These are phyloP conservation scores for Polypterus senegalus DNA, from an alignment of 2,113 vertebrate genomes.

Conservation along the genomic window DNA sequence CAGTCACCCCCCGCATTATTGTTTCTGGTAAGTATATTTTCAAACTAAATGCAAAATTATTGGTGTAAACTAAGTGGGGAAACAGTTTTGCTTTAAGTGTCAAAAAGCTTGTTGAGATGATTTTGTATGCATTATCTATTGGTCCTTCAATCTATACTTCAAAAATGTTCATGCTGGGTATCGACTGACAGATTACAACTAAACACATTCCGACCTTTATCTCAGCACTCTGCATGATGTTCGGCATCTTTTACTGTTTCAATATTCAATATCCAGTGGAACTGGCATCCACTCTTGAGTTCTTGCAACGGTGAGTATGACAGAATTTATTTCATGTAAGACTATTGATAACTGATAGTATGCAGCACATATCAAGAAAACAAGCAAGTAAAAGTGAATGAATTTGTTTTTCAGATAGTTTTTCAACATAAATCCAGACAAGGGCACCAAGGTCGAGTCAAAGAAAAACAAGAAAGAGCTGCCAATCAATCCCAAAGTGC, in stretches of 20 bases:
- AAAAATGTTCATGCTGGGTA: slow-evolving; percentile 16
- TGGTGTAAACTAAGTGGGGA: no score
- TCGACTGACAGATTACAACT: slow-evolving; percentile 13
- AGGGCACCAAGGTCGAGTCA: slow-evolving; percentile 22
- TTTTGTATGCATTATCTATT: slow-evolving; percentile 7
- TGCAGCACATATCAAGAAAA: no score
- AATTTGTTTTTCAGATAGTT: slow-evolving; percentile 19
- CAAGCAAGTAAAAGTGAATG: no score
- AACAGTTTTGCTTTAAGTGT: no score
- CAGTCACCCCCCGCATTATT: slow-evolving; percentile 16
- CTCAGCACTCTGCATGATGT: slow-evolving; percentile 15
- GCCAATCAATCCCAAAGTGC: slow-evolving; percentile 20
- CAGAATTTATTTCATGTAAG: no score
- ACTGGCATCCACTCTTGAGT: slow-evolving; percentile 11
- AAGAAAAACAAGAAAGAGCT: slow-evolving; percentile 19
- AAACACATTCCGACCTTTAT: slow-evolving; percentile 9
- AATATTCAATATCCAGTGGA: slow-evolving; percentile 17
- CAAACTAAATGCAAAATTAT: not conserved
- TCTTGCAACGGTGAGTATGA: slow-evolving; percentile 10
- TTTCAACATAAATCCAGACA: slow-evolving; percentile 25
- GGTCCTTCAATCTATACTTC: slow-evolving; percentile 9
- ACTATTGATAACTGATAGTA: no score
- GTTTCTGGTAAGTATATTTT: slow-evolving; percentile 10
- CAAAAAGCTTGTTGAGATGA: no score
- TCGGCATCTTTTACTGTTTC: slow-evolving; percentile 4